Evolutionary conservation across 2,113 vertebrate genomes (phyloP).

Genomic region (Melanerpes aurifrons): DNA sequence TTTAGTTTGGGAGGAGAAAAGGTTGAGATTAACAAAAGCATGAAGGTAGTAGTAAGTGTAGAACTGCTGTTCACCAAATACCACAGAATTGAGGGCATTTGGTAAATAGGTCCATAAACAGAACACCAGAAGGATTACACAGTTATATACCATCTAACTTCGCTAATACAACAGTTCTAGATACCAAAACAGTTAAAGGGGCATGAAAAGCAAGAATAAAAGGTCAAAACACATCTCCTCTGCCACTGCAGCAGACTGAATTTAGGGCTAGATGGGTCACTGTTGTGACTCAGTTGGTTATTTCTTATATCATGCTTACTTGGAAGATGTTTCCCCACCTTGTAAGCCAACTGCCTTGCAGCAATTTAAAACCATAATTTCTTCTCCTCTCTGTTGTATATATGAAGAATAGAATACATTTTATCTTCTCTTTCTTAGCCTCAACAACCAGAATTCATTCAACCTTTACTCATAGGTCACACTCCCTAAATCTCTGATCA

Average conservation of each 20-base stretch:
- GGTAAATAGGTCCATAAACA: not conserved
- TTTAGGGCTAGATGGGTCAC: not conserved
- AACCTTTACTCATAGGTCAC: not conserved
- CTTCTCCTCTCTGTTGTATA: not conserved
- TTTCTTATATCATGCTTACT: not conserved
- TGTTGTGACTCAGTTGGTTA: fast-evolving
- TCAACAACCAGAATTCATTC: not conserved
- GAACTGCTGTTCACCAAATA: not conserved
- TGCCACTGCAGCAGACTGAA: not conserved
- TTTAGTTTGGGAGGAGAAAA: not conserved
- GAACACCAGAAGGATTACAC: not conserved
- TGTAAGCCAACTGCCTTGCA: not conserved
- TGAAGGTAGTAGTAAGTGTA: not conserved
- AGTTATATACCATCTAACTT: not conserved
- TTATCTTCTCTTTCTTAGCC: not conserved
- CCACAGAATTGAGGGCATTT: not conserved
- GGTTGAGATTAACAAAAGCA: not conserved
- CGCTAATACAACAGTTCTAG: not conserved
- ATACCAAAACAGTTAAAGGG: not conserved
- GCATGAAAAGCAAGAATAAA: not conserved
- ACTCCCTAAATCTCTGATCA: not conserved
- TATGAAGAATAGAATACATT: not conserved
- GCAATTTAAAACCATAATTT: not conserved
- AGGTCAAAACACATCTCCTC: not conserved
- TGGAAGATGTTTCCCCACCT: not conserved